These are phyloP conservation scores for Lepus timidus DNA, from an alignment of 2,113 vertebrate genomes.

Conservation along the genomic window DNA sequence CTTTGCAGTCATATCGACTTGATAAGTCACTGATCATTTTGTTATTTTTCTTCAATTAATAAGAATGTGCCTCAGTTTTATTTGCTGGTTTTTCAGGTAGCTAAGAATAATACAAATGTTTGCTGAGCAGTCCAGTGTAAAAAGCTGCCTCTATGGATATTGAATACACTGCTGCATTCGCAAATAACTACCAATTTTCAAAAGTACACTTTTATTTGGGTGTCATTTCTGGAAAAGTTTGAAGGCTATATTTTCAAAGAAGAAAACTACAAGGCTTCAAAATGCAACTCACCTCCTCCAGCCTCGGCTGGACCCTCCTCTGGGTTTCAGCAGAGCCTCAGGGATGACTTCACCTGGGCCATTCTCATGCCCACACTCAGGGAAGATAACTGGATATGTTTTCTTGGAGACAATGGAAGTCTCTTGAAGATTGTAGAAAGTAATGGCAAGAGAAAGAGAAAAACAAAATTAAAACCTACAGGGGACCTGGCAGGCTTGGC, in stretches of 20 bases:
- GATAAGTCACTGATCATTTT: neutral
- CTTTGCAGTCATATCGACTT: constrained; percentile 15
- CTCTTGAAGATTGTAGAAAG: constrained; percentile 50
- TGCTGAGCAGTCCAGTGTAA: neutral
- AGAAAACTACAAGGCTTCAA: constrained; percentile 68
- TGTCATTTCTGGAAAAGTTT: constrained; percentile 74
- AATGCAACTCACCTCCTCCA: constrained; percentile 61
- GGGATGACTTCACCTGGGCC: constrained; percentile 72
- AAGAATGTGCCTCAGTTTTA: neutral
- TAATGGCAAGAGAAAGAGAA: constrained; percentile 53
- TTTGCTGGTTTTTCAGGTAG: neutral
- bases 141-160: neutral
- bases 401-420: neutral
- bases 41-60: neutral
- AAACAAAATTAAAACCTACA: constrained; percentile 66
- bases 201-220: constrained; percentile 75
- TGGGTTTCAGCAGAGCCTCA: constrained; percentile 55
- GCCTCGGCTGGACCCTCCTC: constrained; percentile 26
- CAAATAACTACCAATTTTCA: constrained; percentile 56
- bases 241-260: constrained; percentile 75
- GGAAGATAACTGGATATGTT: constrained; percentile 41
- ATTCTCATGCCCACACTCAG: constrained; percentile 60
- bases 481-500: constrained; percentile 46
- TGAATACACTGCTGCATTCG: constrained; percentile 25
- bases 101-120: constrained; percentile 5